phyloP scores from a whole-genome alignment of 1,140 invertebrate species.

The Heliconius hewitsoni region DNA sequence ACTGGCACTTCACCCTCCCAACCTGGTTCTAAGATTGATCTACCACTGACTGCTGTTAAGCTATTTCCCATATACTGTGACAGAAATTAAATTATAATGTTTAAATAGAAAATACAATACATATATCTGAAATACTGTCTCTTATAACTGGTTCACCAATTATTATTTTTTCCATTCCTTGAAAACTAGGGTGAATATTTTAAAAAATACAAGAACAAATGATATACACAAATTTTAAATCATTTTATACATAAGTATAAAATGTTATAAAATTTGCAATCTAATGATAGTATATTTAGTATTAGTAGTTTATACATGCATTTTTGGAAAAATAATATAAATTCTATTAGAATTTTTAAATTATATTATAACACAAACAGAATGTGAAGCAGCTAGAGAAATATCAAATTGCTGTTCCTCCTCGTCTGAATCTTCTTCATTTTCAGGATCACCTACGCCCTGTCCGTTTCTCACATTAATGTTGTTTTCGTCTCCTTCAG shows the following conservation, averaged over 20 bases:
- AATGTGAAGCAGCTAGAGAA: slow-evolving; percentile 78
- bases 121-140: no score
- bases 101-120: no score
- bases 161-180: no score
- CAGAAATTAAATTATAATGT: neutral
- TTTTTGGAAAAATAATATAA: neutral
- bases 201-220: no score
- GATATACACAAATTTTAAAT: no score
- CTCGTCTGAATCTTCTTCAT: slow-evolving; percentile 43
- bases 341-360: no score
- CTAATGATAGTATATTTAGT: no score
- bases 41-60: slow-evolving; percentile 55
- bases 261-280: no score
- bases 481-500: slow-evolving; percentile 39
- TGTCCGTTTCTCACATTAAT: slow-evolving; percentile 30
- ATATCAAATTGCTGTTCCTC: slow-evolving; percentile 75
- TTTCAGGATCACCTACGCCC: slow-evolving; percentile 21
- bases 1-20: slow-evolving; percentile 67
- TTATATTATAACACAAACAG: slow-evolving; percentile 61
- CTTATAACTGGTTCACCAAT: neutral
- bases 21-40: slow-evolving; percentile 65
- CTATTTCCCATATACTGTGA: slow-evolving; percentile 65
- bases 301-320: no score
- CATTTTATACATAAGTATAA: no score
- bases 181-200: no score